phyloP scores from a whole-genome alignment of 2,113 vertebrate genomes.

The Carlito syrichta region DNA sequence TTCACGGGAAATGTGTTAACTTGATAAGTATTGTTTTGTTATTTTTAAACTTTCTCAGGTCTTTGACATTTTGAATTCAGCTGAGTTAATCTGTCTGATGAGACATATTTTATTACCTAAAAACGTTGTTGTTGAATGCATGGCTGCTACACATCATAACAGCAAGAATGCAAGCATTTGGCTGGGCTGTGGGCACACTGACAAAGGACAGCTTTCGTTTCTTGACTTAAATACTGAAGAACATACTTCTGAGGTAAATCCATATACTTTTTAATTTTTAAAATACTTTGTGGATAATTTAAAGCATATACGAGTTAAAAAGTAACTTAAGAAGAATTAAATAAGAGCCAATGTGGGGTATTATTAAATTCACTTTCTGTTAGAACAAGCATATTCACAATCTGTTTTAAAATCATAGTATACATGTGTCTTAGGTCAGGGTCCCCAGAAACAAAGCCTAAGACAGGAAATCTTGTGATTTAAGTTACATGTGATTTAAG shows the following conservation, averaged over 20 bases:
- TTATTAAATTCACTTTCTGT: background rate
- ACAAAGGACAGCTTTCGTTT: slow-evolving; percentile 84
- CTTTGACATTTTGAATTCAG: slow-evolving; percentile 92
- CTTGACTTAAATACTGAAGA: slow-evolving; percentile 86
- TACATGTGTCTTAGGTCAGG: background rate
- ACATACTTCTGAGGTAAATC: slow-evolving; percentile 85
- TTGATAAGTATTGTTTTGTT: background rate
- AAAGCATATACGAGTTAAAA: background rate
- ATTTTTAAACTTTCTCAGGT: slow-evolving; percentile 80
- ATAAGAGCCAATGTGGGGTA: background rate
- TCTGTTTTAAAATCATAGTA: background rate
- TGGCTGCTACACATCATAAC: slow-evolving; percentile 79
- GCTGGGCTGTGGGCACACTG: slow-evolving; percentile 90
- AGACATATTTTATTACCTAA: slow-evolving; percentile 83
- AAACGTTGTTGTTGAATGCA: slow-evolving; percentile 86
- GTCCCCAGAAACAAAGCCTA: background rate
- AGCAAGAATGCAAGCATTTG: slow-evolving; percentile 82
- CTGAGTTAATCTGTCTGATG: slow-evolving; percentile 91
- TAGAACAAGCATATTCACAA: background rate
- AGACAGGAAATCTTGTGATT: background rate
- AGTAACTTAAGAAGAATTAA: background rate
- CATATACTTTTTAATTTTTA: background rate
- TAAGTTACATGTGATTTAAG: background rate
- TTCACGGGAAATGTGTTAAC: background rate
- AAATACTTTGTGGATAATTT: background rate